Conservation (phyloP, 2,888 invertebrate species). For the Cyrtodaria siliqua region DNA sequence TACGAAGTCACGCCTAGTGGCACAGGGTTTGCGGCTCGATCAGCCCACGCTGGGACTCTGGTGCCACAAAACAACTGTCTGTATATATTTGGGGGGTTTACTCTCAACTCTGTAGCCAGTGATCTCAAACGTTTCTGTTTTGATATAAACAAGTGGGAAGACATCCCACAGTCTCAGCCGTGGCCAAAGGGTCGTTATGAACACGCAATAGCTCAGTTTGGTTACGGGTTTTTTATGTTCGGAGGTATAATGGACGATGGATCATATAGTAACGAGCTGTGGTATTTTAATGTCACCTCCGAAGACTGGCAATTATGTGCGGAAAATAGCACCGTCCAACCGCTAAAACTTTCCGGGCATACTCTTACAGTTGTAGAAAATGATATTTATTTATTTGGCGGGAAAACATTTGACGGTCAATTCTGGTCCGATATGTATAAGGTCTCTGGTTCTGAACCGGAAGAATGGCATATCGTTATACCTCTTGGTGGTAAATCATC, state of each 20-base stretch:
- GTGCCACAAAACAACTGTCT: slow-evolving; percentile 93
- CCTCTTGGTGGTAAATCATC: slow-evolving; percentile 94
- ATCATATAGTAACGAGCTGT: slow-evolving; percentile 94
- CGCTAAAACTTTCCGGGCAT: slow-evolving; percentile 94
- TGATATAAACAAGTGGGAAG: slow-evolving; percentile 85
- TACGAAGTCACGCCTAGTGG: slow-evolving; percentile 88
- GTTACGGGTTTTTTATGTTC: slow-evolving; percentile 88
- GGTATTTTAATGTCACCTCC: slow-evolving; percentile 87
- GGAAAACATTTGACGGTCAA: slow-evolving; percentile 91
- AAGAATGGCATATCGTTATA: slow-evolving; percentile 92
- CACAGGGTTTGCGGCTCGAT: slow-evolving; percentile 88
- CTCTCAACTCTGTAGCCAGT: slow-evolving; percentile 94
- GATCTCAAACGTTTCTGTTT: slow-evolving; percentile 92
- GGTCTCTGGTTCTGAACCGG: slow-evolving; percentile 85
- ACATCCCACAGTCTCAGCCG: slow-evolving; percentile 55
- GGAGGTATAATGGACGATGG: slow-evolving; percentile 95
- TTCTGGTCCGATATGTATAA: slow-evolving; percentile 92
- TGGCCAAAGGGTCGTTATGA: slow-evolving; percentile 93
- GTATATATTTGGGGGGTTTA: slow-evolving; percentile 97
- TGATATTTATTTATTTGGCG: slow-evolving; percentile 91
- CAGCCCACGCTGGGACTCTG: slow-evolving; percentile 95
- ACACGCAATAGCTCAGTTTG: slow-evolving; percentile 90
- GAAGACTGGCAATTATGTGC: slow-evolving; percentile 91
- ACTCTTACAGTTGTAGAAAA: slow-evolving; percentile 92
- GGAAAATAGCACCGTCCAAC: slow-evolving; percentile 89